Conservation (phyloP, 2,888 invertebrate species). For the Euclidia mi region DNA sequence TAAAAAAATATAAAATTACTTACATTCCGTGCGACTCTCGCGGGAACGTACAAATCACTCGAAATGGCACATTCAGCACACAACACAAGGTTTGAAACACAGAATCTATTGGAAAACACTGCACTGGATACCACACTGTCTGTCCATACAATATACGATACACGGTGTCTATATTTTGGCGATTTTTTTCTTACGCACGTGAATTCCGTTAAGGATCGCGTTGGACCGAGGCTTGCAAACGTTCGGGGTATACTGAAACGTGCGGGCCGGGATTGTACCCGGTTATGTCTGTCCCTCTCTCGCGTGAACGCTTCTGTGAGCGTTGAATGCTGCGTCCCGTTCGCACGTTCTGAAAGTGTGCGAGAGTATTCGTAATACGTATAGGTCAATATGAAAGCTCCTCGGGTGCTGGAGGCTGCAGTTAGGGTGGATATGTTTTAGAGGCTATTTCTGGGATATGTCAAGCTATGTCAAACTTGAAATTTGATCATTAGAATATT, state of each 20-base stretch:
- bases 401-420: constrained; percentile 89
- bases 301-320: constrained; percentile 50
- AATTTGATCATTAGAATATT: constrained; percentile 22
- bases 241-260: constrained; percentile 82
- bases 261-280: constrained; percentile 77
- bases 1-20: constrained; percentile 47
- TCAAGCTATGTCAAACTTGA: constrained; percentile 49
- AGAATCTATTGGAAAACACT: constrained; percentile 53
- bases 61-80: constrained; percentile 43
- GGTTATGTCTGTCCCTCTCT: constrained; percentile 69
- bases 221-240: constrained; percentile 73
- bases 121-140: constrained; percentile 47
- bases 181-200: constrained; percentile 63
- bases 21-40: constrained; percentile 42
- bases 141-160: constrained; percentile 37
- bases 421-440: constrained; percentile 75
- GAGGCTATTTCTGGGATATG: constrained; percentile 44
- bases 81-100: constrained; percentile 48
- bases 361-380: constrained; percentile 87
- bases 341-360: constrained; percentile 82
- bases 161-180: constrained; percentile 59
- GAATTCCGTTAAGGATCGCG: constrained; percentile 57
- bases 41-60: constrained; percentile 47
- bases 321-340: constrained; percentile 63
- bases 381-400: constrained; percentile 90